phyloP scores from a whole-genome alignment of 2,888 invertebrate species.

The Chouioia cunea region DNA sequence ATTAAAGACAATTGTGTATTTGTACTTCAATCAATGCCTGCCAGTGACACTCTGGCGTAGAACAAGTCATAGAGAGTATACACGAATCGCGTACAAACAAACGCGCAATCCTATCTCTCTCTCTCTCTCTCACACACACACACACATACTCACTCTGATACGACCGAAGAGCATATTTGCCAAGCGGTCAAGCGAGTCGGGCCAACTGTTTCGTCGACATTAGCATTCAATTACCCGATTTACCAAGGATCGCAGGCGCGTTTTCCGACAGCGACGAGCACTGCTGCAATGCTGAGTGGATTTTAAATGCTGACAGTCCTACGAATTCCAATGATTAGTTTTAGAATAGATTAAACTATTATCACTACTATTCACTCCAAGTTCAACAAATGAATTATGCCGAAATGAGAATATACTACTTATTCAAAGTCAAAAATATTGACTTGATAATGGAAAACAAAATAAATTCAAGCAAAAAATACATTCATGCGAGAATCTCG shows the following conservation, averaged over 20 bases:
- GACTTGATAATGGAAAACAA: neutral
- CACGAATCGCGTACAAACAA: constrained; percentile 32
- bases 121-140: constrained; percentile 16
- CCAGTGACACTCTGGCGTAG: neutral
- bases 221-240: constrained; percentile 59
- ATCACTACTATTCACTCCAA: too few species aligned
- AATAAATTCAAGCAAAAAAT: too few species aligned
- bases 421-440: neutral
- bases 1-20: too few species aligned
- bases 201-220: constrained; percentile 58
- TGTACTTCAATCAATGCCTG: neutral
- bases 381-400: too few species aligned
- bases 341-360: too few species aligned
- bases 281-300: too few species aligned
- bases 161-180: constrained; percentile 57
- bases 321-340: too few species aligned
- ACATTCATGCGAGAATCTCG: too few species aligned
- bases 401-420: too few species aligned
- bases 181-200: constrained; percentile 54
- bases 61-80: constrained; percentile 2
- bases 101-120: constrained; percentile 8
- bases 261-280: too few species aligned
- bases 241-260: constrained; percentile 28
- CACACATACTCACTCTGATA: too few species aligned
- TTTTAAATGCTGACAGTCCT: too few species aligned